phyloP scores from a whole-genome alignment of 1,140 invertebrate genomes.

The Apis florea region DNA sequence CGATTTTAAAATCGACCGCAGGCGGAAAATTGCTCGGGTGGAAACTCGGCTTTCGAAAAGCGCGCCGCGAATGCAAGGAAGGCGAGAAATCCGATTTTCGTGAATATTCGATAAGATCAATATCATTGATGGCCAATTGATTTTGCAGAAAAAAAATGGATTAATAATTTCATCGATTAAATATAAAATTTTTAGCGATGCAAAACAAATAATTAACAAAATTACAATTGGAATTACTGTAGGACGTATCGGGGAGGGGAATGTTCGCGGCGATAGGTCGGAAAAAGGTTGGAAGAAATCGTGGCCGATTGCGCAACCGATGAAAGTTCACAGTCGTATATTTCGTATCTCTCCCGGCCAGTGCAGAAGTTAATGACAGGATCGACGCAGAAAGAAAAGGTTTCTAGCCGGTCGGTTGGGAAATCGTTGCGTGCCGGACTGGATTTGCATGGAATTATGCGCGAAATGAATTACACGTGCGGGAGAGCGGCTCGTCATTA shows the following conservation, averaged over 20 bases:
- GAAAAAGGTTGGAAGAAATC: conserved; percentile 16
- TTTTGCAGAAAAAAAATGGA: no score
- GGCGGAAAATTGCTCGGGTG: conserved; percentile 49
- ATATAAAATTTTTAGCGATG: no score
- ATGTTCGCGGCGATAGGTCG: background rate
- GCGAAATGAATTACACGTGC: background rate
- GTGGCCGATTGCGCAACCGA: conserved; percentile 17
- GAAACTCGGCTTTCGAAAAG: conserved; percentile 68
- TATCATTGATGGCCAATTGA: no score
- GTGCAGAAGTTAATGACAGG: conserved; percentile 35
- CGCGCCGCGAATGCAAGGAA: background rate
- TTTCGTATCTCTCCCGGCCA: conserved; percentile 8
- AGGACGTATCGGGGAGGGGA: background rate
- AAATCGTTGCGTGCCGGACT: background rate
- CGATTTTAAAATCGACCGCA: conserved; percentile 57
- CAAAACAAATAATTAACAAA: no score
- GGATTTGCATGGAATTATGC: conserved; percentile 17
- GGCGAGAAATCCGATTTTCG: no score
- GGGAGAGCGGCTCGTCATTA: background rate
- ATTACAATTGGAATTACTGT: no score
- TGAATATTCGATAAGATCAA: no score
- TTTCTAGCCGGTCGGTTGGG: conserved; percentile 1
- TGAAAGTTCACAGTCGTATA: conserved; percentile 32
- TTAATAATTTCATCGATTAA: no score
- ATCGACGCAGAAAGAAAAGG: conserved; percentile 27